Evolutionary conservation across 1,140 invertebrate species (phyloP).

Genomic region (Augochlora pura): DNA sequence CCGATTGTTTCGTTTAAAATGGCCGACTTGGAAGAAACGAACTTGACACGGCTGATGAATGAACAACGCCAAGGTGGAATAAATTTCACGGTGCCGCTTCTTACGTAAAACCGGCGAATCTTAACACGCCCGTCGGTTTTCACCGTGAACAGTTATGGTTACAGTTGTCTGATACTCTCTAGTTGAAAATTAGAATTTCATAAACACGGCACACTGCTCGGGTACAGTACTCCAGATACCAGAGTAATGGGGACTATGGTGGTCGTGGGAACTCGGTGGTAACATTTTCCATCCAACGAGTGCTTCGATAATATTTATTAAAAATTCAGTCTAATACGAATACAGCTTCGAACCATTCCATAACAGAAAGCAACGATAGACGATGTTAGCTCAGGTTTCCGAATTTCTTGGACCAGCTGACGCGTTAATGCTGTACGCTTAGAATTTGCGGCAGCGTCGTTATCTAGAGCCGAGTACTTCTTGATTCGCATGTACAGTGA

Average conservation of each 20-base stretch:
- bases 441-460: too few relatives aligned
- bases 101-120: not conserved
- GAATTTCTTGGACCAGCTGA: too few relatives aligned
- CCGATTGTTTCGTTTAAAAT: too few relatives aligned
- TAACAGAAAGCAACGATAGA: too few relatives aligned
- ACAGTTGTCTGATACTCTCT: not conserved
- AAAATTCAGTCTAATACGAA: too few relatives aligned
- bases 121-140: not conserved
- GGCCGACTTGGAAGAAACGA: not conserved
- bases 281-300: slow-evolving; percentile 12
- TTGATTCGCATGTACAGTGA: too few relatives aligned
- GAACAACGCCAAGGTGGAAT: not conserved
- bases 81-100: slow-evolving; percentile 1
- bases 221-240: too few relatives aligned
- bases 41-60: not conserved
- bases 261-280: not conserved
- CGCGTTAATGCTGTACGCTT: too few relatives aligned
- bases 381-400: too few relatives aligned
- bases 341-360: too few relatives aligned
- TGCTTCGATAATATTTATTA: not conserved
- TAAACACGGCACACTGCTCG: not conserved
- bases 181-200: slow-evolving; percentile 18
- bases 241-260: too few relatives aligned
- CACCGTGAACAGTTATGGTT: not conserved
- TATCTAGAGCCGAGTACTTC: too few relatives aligned